Percentiles rank a stretch among this genome's conserved stretches.
Evolutionary conservation across 1,140 invertebrate genomes (phyloP).

Genomic region (Solenopsis fugax): DNA sequence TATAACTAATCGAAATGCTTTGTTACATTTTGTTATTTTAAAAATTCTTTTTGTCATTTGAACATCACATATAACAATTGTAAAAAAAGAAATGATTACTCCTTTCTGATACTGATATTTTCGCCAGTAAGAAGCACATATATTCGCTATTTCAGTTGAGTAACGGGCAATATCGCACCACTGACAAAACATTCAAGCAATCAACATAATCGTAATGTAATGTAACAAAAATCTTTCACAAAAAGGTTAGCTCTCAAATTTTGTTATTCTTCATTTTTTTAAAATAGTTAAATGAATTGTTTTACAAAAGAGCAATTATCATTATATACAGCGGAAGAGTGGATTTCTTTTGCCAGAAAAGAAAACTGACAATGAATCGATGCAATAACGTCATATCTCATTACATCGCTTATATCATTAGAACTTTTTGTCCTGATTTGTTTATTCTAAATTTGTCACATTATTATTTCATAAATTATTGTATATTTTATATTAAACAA

Average conservation of each 20-base stretch:
- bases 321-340: neutral
- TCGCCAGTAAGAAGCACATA: neutral
- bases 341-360: neutral
- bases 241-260: neutral
- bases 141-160: neutral
- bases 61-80: neutral
- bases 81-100: slow-evolving; percentile 19
- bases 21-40: neutral
- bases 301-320: neutral
- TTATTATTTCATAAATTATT: neutral
- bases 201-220: neutral
- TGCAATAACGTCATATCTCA: neutral
- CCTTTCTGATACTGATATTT: slow-evolving; percentile 11
- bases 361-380: neutral
- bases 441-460: neutral
- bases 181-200: neutral
- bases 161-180: neutral
- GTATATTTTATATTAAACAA: slow-evolving; percentile 8
- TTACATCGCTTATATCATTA: neutral
- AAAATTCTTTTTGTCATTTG: neutral
- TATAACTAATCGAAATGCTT: neutral
- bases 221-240: neutral
- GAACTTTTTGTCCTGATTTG: neutral
- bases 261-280: neutral
- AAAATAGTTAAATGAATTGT: neutral